Evolutionary conservation across 30 jellyfish, hydroid and myxozoan genomes (phyloP).

Genomic region (Mastigias papua): DNA sequence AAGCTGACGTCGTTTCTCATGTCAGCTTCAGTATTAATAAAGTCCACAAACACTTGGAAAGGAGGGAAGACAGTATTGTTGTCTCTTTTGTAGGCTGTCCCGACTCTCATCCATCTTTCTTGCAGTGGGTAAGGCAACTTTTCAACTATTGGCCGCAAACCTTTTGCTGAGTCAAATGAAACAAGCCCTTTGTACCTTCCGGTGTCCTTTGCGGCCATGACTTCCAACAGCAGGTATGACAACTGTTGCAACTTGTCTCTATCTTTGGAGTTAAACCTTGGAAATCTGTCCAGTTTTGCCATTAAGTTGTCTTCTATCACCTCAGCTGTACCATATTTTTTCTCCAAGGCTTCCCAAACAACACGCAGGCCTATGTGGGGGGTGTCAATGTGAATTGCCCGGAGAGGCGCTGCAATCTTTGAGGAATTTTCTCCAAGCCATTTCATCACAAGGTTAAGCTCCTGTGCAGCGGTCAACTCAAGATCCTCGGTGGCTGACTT

Average conservation of each 20-base stretch:
- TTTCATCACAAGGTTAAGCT: constrained; percentile 40
- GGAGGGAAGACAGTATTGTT: constrained; percentile 26
- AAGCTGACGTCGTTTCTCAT: constrained; percentile 53
- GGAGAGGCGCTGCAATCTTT: constrained; percentile 11
- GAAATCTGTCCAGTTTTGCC: constrained; percentile 36
- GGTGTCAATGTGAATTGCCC: constrained; percentile 25
- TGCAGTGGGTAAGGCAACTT: constrained; percentile 59
- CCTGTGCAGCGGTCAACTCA: constrained; percentile 45
- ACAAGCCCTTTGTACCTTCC: constrained; percentile 38
- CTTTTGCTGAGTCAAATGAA: constrained; percentile 39
- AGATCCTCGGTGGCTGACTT: constrained; percentile 41
- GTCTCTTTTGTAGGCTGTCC: constrained; percentile 30
- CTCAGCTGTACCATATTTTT: constrained; percentile 29
- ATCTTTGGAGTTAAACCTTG: constrained; percentile 28
- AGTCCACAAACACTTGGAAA: constrained; percentile 30
- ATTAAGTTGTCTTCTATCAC: constrained; percentile 37
- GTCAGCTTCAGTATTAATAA: constrained; percentile 39
- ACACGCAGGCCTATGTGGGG: constrained; percentile 24
- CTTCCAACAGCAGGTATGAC: constrained; percentile 29
- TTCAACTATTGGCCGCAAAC: constrained; percentile 18
- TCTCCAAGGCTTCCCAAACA: constrained; percentile 36
- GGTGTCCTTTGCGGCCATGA: constrained; percentile 29
- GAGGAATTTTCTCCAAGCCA: constrained; percentile 44
- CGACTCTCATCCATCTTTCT: constrained; percentile 47
- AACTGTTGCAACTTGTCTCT: constrained; percentile 26